A percentile compares a stretch with the other conserved stretches of the same genome.
Conservation (phyloP, 2,888 invertebrate species). For the Microdon myrmicae region DNA sequence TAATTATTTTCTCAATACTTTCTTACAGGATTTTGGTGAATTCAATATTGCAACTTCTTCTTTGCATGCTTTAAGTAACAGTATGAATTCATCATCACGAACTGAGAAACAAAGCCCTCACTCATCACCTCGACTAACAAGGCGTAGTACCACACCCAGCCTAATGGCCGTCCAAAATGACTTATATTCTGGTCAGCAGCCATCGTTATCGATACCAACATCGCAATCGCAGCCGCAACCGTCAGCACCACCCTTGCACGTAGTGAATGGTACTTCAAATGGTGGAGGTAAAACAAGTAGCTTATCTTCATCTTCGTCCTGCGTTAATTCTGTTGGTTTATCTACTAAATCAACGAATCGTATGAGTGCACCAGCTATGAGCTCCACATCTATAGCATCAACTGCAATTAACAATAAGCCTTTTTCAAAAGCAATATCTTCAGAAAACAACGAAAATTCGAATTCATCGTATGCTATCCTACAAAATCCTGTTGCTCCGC, state of each 20-base stretch:
- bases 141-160: conserved; percentile 65
- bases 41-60: conserved; percentile 75
- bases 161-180: conserved; percentile 66
- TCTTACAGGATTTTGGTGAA: conserved; percentile 70
- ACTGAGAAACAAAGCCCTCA: conserved; percentile 70
- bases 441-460: conserved; percentile 60
- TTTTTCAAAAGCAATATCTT: conserved; percentile 54
- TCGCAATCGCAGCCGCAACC: conserved; percentile 57
- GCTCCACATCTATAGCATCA: conserved; percentile 53
- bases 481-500: conserved; percentile 67
- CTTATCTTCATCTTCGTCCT: conserved; percentile 32
- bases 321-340: conserved; percentile 32
- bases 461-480: conserved; percentile 61
- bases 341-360: conserved; percentile 62
- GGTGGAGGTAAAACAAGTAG: conserved; percentile 21
- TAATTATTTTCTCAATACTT: conserved; percentile 11
- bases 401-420: conserved; percentile 56
- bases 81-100: conserved; percentile 60
- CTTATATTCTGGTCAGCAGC: conserved; percentile 61
- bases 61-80: conserved; percentile 69
- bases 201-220: conserved; percentile 57
- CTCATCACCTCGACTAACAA: conserved; percentile 70
- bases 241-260: conserved; percentile 60
- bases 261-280: conserved; percentile 53
- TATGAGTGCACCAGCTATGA: conserved; percentile 65